Percentiles rank a stretch among this genome's conserved stretches.
Conservation (phyloP, 1,140 invertebrate genomes). For the Drosophila pandora region DNA sequence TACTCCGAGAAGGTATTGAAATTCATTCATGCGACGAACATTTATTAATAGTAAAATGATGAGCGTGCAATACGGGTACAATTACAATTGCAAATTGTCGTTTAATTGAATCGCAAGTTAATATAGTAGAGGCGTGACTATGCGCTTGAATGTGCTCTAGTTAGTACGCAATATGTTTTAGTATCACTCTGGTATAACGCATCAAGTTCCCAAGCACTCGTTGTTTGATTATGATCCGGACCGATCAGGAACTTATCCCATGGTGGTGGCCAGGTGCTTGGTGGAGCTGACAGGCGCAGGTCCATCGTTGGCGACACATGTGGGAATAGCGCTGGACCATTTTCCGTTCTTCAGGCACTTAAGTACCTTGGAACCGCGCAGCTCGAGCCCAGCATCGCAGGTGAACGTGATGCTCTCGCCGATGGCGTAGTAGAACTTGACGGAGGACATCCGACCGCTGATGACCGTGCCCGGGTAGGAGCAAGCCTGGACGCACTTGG, state of each 20-base stretch:
- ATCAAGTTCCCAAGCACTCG: conserved; percentile 9
- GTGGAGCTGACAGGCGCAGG: conserved; percentile 35
- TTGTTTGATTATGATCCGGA: background rate
- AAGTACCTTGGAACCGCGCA: conserved; percentile 90
- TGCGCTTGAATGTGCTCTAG: conserved; percentile 65
- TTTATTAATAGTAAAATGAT: conserved; percentile 77
- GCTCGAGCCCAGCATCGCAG: conserved; percentile 90
- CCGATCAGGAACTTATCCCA: conserved; percentile 43
- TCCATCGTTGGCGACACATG: conserved; percentile 84
- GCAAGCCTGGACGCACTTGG: conserved; percentile 93
- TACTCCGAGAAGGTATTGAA: background rate
- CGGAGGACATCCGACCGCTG: conserved; percentile 92
- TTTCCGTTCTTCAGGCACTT: conserved; percentile 91
- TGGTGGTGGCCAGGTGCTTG: conserved; percentile 62
- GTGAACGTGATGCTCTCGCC: conserved; percentile 94
- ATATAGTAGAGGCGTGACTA: conserved; percentile 49
- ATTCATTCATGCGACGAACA: conserved; percentile 53
- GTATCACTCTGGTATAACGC: conserved; percentile 77
- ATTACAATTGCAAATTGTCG: conserved; percentile 48
- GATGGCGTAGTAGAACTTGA: conserved; percentile 94
- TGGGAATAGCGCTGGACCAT: conserved; percentile 93
- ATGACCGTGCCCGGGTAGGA: conserved; percentile 93
- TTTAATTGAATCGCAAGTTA: conserved; percentile 56
- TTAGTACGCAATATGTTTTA: conserved; percentile 76
- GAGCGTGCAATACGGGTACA: conserved; percentile 49